Evolutionary conservation across 2,113 vertebrate genomes (phyloP), one percentile per base, ranked within the genome.

Genomic region (Podiceps cristatus): DNA sequence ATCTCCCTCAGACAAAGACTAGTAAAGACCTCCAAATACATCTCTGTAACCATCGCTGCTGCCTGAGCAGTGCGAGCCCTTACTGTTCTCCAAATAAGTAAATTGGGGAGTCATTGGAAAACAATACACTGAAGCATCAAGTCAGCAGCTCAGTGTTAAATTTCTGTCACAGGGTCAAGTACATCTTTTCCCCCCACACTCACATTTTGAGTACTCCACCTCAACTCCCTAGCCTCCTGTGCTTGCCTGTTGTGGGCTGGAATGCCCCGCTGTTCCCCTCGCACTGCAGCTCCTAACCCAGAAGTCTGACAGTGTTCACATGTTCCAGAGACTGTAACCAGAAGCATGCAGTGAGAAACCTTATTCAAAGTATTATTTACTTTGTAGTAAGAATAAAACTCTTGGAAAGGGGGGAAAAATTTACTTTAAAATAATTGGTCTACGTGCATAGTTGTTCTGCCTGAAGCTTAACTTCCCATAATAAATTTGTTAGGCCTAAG

Each of bases 351-450:
- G 52, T 52, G 67, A 86, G 44, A 40, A 66, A n/a, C 45, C 19
- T 88, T 45, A 33, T 11, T 50, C 35, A 25, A 37, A 68, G 25
- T n/a, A 4, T 29, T 80, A 14, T 11, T 68, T 76, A 9, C 20
- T 40, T 64, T 71, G 14, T 63, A 59, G 50, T 24, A 31, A 63
- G 28, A 52, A 33, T 22, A 53, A 53, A 75, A 56, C 23, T 27
- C 6, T 17, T 28, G 40, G 18, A 11, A 8, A 12, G 12, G 14
- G 15, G 4, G 5, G 0, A 3, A 9, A 28, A n/a, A 8, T 4
- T 4, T 23, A 19, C 12, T 76, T 47, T 5, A 64, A 37, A 72
- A 28, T 47, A 67, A 37, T 11, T 14, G 10, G 15, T 28, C n/a
- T 76, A 1, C 7, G 4, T 28, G 20, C 3, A 5, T 22, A 50